Evolutionary conservation across 2,113 vertebrate species (phyloP).

Genomic region (Tonatia bakeri): DNA sequence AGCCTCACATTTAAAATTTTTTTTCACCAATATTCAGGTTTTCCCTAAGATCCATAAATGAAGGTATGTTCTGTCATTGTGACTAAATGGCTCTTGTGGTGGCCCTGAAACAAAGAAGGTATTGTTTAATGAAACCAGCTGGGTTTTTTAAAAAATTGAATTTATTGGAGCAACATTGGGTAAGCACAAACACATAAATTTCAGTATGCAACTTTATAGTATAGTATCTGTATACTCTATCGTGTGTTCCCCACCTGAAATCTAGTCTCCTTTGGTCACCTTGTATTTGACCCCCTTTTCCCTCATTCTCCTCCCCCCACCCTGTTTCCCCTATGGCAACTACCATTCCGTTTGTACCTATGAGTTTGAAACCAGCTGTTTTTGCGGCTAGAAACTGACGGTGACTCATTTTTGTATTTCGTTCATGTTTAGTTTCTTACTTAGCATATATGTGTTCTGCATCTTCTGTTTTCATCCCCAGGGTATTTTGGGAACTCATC

Average conservation of each 20-base stretch:
- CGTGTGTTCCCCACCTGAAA: background rate
- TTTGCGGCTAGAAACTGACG: background rate
- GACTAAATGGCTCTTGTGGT: background rate
- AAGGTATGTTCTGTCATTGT: background rate
- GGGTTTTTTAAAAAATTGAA: background rate
- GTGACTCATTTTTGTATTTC: background rate
- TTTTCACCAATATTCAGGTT: background rate
- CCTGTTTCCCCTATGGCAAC: background rate
- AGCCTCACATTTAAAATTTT: background rate
- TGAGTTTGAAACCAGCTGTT: background rate
- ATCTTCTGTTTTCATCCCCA: background rate
- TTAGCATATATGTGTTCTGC: background rate
- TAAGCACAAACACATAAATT: background rate
- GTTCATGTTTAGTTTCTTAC: background rate
- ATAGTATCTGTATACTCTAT: background rate
- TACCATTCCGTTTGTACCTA: background rate
- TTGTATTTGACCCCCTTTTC: background rate
- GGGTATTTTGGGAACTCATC: background rate
- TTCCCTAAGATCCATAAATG: background rate
- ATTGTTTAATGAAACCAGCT: background rate
- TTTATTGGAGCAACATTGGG: background rate
- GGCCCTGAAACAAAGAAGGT: background rate
- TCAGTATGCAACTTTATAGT: background rate
- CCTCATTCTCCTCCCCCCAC: too few relatives aligned
- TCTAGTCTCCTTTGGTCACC: background rate